These are phyloP conservation scores for Paramuricea clavata DNA, from an alignment of 92 coral and sea anemone genomes.

Conservation along the genomic window DNA sequence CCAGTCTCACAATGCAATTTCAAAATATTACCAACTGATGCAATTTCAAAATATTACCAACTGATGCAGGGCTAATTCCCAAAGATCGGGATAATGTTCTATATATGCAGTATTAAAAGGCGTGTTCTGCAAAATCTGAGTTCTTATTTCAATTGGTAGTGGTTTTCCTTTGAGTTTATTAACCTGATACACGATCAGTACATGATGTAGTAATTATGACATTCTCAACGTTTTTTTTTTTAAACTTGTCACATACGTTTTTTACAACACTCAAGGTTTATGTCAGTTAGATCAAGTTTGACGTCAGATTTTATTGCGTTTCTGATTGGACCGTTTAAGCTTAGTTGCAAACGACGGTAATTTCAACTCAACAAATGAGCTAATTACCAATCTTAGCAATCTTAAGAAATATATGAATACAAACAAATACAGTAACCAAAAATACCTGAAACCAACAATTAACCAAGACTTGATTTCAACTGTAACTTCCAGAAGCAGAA, in stretches of 20 bases:
- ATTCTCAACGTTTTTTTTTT: too few relatives aligned
- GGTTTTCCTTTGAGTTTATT: not conserved
- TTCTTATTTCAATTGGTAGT: not conserved
- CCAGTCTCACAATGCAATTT: not conserved
- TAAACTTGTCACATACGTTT: too few relatives aligned
- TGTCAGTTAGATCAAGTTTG: conserved; percentile 13
- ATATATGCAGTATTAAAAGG: not conserved
- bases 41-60: not conserved
- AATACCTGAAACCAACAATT: too few relatives aligned
- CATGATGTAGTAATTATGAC: too few relatives aligned
- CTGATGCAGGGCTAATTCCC: not conserved
- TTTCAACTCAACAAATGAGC: too few relatives aligned
- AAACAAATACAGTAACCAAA: too few relatives aligned
- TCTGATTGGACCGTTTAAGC: conserved; percentile 1
- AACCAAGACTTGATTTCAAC: too few relatives aligned
- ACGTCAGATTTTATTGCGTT: conserved; percentile 1
- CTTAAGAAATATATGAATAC: too few relatives aligned
- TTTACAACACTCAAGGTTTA: not conserved
- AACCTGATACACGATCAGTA: not conserved
- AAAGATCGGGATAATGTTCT: not conserved
- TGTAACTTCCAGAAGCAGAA: too few relatives aligned
- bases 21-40: not conserved
- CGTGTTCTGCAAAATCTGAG: conserved; percentile 3
- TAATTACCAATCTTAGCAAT: too few relatives aligned
- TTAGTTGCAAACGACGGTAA: conserved; percentile 13